Evolutionary conservation across 2,888 invertebrate genomes (phyloP), one percentile per base, ranked within the genome.

Genomic region (Platerodrilus igneus): DNA sequence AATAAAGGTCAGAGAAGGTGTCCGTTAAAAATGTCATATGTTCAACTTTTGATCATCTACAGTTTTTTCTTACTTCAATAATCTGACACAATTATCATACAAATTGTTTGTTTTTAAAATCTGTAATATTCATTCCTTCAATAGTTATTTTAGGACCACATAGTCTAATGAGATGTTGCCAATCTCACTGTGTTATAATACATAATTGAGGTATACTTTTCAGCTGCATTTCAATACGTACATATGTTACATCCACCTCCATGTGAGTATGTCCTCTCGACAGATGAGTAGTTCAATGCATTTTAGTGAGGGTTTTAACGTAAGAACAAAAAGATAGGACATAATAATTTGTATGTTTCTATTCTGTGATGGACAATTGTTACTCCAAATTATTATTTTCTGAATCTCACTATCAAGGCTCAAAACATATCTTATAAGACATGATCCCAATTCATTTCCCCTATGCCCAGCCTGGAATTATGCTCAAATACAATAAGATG

Each of bases 361-460:
- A 35, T 51, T 51, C 31, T 50, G 51, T 3, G 44, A 36, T 17
- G 37, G 38, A 14, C 52, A 52, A 23, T 52, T 47, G 35, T 50
- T 47, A 15, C 40, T 41, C 53, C 51, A 52, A 17, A 51, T 47
- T 19, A 29, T 34, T 18, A 29, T 32, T 16, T 37, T 27, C 21
- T 31, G 32, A 41, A 21, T 31, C 16, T 18, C 31, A 8, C 11
- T n/a, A n/a, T n/a, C n/a, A n/a, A n/a, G n/a, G n/a, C n/a, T n/a
- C n/a, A n/a, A n/a, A 28, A 31, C 26, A 14, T 33, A 48, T 38
- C 48, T 48, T 27, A 51, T 28, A 21, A 51, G n/a, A 34, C 44
- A 45, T 19, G 50, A 53, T 1, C 48, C 44, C 33, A 48, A 42
- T 47, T 53, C 44, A 43, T 50, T 50, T 19, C 40, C 46, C 10